These are phyloP conservation scores for Pogonomyrmex barbatus DNA, from an alignment of 1,140 invertebrate species.

Conservation along the genomic window DNA sequence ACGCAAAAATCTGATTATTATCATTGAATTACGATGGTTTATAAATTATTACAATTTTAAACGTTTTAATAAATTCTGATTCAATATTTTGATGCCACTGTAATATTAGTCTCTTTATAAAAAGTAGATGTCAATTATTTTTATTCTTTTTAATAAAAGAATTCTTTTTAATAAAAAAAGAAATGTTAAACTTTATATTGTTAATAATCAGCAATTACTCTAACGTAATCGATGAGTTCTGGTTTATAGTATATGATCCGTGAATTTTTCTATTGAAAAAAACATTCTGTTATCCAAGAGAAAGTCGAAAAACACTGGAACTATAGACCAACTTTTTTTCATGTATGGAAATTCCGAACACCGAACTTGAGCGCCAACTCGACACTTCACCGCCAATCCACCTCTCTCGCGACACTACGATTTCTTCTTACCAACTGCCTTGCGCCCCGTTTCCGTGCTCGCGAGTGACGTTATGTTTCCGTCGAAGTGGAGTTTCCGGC, in stretches of 20 bases:
- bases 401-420: slow-evolving; percentile 60
- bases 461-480: slow-evolving; percentile 75
- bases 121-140: not conserved
- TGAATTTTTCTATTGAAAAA: not conserved
- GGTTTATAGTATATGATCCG: not conserved
- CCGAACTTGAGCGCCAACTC: slow-evolving; percentile 63
- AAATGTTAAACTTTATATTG: not conserved
- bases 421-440: slow-evolving; percentile 70
- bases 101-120: not conserved
- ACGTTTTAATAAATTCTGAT: not conserved
- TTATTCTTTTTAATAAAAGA: not conserved
- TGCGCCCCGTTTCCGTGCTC: slow-evolving; percentile 68
- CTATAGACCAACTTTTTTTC: slow-evolving; percentile 50
- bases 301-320: slow-evolving; percentile 10
- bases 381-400: slow-evolving; percentile 55
- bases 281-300: not conserved
- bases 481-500: slow-evolving; percentile 74
- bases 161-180: not conserved
- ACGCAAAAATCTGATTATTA: slow-evolving; percentile 3
- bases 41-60: slow-evolving; percentile 17
- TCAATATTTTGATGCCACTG: too few relatives aligned
- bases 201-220: not conserved
- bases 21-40: not conserved
- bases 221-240: not conserved
- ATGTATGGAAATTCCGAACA: not conserved